Conservation (phyloP, 1,140 invertebrate species). For the Caenorhabditis tropicalis region DNA sequence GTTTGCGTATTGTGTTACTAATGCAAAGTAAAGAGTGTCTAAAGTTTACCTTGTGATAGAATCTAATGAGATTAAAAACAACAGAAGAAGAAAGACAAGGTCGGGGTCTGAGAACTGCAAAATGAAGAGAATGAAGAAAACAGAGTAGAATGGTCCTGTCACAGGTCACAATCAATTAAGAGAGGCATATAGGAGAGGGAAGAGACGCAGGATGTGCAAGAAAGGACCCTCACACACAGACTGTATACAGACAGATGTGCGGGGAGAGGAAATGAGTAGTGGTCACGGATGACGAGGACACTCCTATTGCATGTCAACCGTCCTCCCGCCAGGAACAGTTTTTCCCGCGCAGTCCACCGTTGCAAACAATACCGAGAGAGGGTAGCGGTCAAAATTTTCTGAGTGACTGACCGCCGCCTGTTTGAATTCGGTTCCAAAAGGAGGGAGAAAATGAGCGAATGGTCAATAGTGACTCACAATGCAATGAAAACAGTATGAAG, state of each 20-base stretch:
- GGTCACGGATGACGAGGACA: not conserved
- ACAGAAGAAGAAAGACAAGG: not conserved
- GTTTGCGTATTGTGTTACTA: slow-evolving; percentile 20
- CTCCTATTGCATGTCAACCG: slow-evolving; percentile 27
- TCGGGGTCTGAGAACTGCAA: not conserved
- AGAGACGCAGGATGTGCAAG: not conserved
- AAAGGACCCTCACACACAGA: not conserved
- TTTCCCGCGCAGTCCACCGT: slow-evolving; percentile 28
- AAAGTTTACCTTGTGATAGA: slow-evolving; percentile 1
- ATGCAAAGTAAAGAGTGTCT: not conserved
- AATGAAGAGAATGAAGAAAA: not conserved
- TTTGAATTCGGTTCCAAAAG: slow-evolving; percentile 23
- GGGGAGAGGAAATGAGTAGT: not conserved
- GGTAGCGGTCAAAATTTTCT: not conserved
- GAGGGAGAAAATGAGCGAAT: slow-evolving; percentile 4
- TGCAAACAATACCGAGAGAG: slow-evolving; percentile 36
- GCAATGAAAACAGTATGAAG: not conserved
- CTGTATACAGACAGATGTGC: not conserved
- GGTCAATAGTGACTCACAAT: slow-evolving; percentile 35
- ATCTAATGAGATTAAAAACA: not conserved
- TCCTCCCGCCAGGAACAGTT: not conserved
- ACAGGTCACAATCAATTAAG: not conserved
- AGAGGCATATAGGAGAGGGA: not conserved
- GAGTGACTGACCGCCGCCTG: slow-evolving; percentile 25
- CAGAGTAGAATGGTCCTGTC: not conserved